These are phyloP conservation scores for Cyprinodon brontotheroides DNA, from an alignment of 2,113 vertebrate genomes.

Conservation along the genomic window DNA sequence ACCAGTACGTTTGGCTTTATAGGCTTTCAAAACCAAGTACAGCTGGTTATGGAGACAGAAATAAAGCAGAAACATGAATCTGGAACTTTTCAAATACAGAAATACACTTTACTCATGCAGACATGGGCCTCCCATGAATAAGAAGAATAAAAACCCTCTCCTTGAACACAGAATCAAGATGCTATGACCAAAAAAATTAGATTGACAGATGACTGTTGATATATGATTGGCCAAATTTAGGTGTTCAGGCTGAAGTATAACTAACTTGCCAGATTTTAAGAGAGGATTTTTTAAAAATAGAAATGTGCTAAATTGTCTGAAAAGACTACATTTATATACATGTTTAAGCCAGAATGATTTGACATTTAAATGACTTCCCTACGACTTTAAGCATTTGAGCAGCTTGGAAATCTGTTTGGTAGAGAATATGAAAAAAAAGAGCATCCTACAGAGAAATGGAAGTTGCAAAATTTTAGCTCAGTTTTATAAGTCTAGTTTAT, in stretches of 20 bases:
- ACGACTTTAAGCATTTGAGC: background rate
- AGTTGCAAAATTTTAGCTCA: background rate
- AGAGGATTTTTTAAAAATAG: too few relatives aligned
- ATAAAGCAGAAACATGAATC: background rate
- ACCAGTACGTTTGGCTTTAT: background rate
- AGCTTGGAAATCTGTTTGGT: background rate
- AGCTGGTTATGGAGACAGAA: background rate
- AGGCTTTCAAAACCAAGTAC: background rate
- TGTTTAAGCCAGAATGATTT: too few relatives aligned
- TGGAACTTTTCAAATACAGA: constrained; percentile 7
- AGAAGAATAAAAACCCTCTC: constrained; percentile 2
- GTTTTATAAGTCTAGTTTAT: background rate
- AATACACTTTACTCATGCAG: constrained; percentile 14
- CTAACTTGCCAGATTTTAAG: too few relatives aligned
- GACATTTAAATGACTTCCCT: too few relatives aligned
- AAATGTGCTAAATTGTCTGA: too few relatives aligned
- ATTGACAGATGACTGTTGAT: too few relatives aligned
- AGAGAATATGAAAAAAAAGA: background rate
- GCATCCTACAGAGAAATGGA: background rate
- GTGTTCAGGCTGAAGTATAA: too few relatives aligned
- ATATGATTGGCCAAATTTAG: too few relatives aligned
- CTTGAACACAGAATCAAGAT: background rate
- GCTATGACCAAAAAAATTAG: too few relatives aligned
- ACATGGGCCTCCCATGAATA: constrained; percentile 8
- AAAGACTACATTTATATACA: too few relatives aligned